Percentiles rank a stretch among this genome's conserved stretches.
Conservation (phyloP, 2,888 invertebrate genomes). For the Steinernema carpocapsae region DNA sequence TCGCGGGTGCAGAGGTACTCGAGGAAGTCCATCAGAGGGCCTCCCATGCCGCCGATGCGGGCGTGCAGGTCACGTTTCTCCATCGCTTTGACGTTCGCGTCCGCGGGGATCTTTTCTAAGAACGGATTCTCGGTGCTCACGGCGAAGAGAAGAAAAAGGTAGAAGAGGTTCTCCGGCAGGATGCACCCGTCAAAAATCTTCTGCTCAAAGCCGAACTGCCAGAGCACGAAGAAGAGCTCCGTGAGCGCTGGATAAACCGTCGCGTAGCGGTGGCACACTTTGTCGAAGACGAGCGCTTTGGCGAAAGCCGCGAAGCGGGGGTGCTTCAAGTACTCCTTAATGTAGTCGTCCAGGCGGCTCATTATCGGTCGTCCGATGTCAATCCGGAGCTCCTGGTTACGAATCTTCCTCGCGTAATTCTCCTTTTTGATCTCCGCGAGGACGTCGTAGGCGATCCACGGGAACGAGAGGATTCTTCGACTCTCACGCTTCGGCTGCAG, state of each 20-base stretch:
- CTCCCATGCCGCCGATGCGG: constrained; percentile 33
- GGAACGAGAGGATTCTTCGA: constrained; percentile 54
- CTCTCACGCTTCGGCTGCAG: not conserved
- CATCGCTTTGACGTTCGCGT: not conserved
- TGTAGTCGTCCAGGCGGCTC: constrained; percentile 16
- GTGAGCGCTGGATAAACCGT: constrained; percentile 4
- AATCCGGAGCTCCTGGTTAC: not conserved
- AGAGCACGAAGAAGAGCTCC: not conserved
- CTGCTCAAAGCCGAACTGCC: constrained; percentile 6
- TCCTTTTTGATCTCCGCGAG: constrained; percentile 45
- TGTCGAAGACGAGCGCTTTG: not conserved
- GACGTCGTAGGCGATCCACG: constrained; percentile 61
- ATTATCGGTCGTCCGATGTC: not conserved
- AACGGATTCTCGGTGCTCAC: not conserved
- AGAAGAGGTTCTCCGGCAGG: not conserved
- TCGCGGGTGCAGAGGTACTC: constrained; percentile 40
- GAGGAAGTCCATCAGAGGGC: constrained; percentile 41
- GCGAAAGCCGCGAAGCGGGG: not conserved
- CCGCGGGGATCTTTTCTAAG: constrained; percentile 2
- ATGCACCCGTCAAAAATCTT: not conserved
- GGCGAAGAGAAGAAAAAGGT: constrained; percentile 21
- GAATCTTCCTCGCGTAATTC: not conserved
- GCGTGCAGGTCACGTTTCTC: constrained; percentile 31
- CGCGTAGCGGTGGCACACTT: not conserved
- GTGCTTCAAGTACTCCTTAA: not conserved